Base-by-base conservation (phyloP, 2,113 vertebrate genomes). In the Sebastes fasciatus region DNA sequence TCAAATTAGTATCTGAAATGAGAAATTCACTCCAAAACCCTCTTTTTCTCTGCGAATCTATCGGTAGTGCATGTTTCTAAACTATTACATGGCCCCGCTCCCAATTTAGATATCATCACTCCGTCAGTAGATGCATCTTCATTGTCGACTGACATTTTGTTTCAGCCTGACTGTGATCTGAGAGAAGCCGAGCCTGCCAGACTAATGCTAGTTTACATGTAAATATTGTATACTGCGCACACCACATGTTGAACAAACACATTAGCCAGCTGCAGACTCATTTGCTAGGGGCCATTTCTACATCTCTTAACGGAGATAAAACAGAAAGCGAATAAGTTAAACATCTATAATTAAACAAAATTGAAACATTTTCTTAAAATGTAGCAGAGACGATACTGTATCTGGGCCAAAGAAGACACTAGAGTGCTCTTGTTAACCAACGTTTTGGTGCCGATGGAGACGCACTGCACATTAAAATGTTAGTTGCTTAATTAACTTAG, bases 281-380 rank as follows among this genome's bases (percentile, higher is more conserved):
- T 89, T 87, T 74, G 66, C 86, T 49, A 23, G 77, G 40, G 77
- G 86, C 61, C 51, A 23, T 86, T 78, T 71, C 9, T 75, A 63
- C 19, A 19, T 85, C 51, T 60, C 23, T 68, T 74, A 84, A 64
- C 45, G 71, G 52, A 82, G 23, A 57, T 77, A 68, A 85, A 87
- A 73, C 65, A 70, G 14, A 79, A 78, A 77, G 54, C 69, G 86
- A 86, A 77, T 58, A 86, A 67, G 61, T 79, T 61, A 72, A 73
- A 75, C 62, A 82, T 88, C 46, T n/a, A 60, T 79, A 84, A 86
- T 88, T 73, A 62, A 86, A 85, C 58, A 74, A 75, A 74, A 82
- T 17, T 43, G 45, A 78, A 80, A 72, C 8, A 46, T 52, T 52
- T 63, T 79, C 48, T 82, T n/a, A 70, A 69, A 65, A 81, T 65